phyloP scores from a whole-genome alignment of 2,888 invertebrate genomes.

The Parelbella ahira region DNA sequence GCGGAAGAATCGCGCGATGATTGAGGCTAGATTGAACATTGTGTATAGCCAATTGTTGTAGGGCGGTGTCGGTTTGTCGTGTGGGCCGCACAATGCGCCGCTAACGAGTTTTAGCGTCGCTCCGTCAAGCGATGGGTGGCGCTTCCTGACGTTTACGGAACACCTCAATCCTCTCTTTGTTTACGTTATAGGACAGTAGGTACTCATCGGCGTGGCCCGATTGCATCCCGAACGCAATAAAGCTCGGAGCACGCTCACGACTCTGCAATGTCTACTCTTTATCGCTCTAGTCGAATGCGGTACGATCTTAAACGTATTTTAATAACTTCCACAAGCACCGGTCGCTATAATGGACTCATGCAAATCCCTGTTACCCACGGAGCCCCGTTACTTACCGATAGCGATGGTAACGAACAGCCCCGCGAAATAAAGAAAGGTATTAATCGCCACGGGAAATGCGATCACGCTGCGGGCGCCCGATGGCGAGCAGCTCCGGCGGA shows the following conservation, averaged over 20 bases:
- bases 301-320: conserved; percentile 73
- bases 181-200: conserved; percentile 49
- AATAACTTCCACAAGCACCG: conserved; percentile 67
- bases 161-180: conserved; percentile 68
- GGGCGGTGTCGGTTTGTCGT: conserved; percentile 36
- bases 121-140: conserved; percentile 40
- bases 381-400: conserved; percentile 67
- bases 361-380: conserved; percentile 63
- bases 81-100: conserved; percentile 50
- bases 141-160: conserved; percentile 43
- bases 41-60: conserved; percentile 38
- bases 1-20: conserved; percentile 19
- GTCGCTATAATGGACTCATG: conserved; percentile 70
- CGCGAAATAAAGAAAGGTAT: conserved; percentile 71
- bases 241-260: conserved; percentile 71
- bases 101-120: conserved; percentile 56
- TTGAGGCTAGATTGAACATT: conserved; percentile 29
- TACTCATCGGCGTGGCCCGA: conserved; percentile 51
- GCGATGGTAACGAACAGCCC: conserved; percentile 60
- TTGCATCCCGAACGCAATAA: conserved; percentile 72
- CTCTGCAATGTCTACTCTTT: conserved; percentile 68
- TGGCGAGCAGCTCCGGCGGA: conserved; percentile 38
- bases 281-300: conserved; percentile 63
- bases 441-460: conserved; percentile 72
- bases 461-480: conserved; percentile 52